phyloP scores from a whole-genome alignment of 2,797 vertebrate genomes.

The Telmatherina bonti region DNA sequence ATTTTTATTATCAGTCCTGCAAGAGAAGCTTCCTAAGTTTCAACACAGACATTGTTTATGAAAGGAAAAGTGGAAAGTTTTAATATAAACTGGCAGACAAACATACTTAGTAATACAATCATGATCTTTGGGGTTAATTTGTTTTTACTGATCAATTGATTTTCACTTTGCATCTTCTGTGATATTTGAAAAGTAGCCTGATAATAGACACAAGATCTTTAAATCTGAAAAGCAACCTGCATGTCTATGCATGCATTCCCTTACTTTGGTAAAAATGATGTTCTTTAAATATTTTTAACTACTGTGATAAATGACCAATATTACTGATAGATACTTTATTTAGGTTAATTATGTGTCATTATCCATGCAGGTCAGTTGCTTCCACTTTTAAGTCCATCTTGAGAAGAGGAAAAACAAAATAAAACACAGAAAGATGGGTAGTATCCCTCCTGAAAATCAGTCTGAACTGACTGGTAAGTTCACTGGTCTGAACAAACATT shows the following conservation, averaged over 20 bases:
- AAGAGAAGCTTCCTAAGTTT: conserved; percentile 41
- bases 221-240: not conserved
- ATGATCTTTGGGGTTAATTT: not conserved
- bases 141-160: not conserved
- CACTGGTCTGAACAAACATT: too few relatives aligned
- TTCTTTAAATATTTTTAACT: not conserved
- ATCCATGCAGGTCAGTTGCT: too few relatives aligned
- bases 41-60: conserved; percentile 15
- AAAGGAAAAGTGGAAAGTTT: conserved; percentile 6
- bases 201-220: not conserved
- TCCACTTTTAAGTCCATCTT: too few relatives aligned
- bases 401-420: too few relatives aligned
- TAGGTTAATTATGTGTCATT: too few relatives aligned
- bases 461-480: too few relatives aligned
- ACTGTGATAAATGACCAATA: not conserved
- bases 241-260: not conserved
- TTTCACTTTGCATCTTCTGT: not conserved
- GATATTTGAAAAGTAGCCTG: not conserved
- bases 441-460: too few relatives aligned
- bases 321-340: not conserved
- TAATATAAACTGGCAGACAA: conserved; percentile 11
- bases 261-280: not conserved
- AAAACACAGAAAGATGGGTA: not conserved
- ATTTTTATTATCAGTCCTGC: conserved; percentile 18
- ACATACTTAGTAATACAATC: conserved; percentile 4